These are phyloP conservation scores for Menidia menidia DNA, from an alignment of 2,797 vertebrate species.

Conservation along the genomic window DNA sequence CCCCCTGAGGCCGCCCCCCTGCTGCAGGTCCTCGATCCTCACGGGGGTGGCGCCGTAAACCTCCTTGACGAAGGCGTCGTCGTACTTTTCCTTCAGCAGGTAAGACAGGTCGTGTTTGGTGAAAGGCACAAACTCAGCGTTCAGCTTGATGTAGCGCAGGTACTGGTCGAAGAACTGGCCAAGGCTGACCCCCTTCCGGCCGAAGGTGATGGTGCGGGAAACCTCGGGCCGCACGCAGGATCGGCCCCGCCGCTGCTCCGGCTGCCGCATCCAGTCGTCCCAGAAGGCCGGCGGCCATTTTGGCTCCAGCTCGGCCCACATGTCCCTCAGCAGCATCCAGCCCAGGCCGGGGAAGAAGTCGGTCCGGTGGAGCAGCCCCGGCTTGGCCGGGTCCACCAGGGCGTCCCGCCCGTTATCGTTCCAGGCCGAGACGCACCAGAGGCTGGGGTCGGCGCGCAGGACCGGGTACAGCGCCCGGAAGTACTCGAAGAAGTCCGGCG, in stretches of 20 bases:
- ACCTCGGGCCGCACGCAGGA: conserved; percentile 93
- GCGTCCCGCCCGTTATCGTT: conserved; percentile 94
- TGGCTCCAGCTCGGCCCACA: conserved; percentile 93
- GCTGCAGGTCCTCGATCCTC: conserved; percentile 87
- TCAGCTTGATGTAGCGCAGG: conserved; percentile 93
- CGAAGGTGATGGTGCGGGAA: conserved; percentile 95
- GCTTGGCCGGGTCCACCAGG: conserved; percentile 83
- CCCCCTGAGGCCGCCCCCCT: conserved; percentile 74
- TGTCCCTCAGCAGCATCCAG: conserved; percentile 89
- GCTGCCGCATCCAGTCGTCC: conserved; percentile 97
- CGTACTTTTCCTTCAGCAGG: conserved; percentile 85
- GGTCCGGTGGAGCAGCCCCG: conserved; percentile 89
- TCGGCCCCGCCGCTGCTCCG: conserved; percentile 88
- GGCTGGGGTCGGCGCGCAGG: conserved; percentile 79
- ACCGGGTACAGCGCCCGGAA: conserved; percentile 89
- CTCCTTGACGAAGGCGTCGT: conserved; percentile 80
- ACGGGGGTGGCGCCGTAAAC: conserved; percentile 86
- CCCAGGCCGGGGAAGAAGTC: conserved; percentile 96
- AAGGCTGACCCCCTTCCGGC: conserved; percentile 93
- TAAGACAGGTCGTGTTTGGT: conserved; percentile 89
- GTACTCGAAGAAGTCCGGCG: conserved; percentile 96
- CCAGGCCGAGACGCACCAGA: conserved; percentile 97
- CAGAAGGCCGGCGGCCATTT: conserved; percentile 96
- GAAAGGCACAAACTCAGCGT: conserved; percentile 94
- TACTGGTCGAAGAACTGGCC: conserved; percentile 98